Evolutionary conservation across 2,113 vertebrate genomes (phyloP).

Genomic region (Puffinus mauretanicus): DNA sequence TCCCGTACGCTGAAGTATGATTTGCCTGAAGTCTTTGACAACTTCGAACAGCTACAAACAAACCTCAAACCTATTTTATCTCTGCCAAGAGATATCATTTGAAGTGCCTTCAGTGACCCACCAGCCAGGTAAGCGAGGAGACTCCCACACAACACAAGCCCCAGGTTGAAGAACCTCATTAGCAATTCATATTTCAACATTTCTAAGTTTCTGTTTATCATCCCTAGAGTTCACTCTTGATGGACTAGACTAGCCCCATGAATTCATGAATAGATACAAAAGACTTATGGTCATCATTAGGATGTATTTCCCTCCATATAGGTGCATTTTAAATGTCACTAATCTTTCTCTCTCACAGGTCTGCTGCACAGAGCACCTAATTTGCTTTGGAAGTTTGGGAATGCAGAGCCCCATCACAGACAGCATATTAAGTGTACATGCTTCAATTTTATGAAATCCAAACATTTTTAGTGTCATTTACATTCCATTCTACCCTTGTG

Average conservation of each 20-base stretch:
- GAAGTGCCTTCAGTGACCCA: background rate
- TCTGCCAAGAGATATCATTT: background rate
- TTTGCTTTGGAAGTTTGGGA: slow-evolving; percentile 13
- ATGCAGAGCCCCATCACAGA: background rate
- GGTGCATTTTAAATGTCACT: background rate
- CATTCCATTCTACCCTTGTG: background rate
- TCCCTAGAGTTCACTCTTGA: background rate
- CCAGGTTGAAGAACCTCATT: background rate
- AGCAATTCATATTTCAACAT: slow-evolving; percentile 38
- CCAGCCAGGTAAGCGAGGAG: background rate
- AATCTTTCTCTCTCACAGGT: background rate
- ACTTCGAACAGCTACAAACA: background rate
- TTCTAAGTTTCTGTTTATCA: slow-evolving; percentile 27
- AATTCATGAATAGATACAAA: slow-evolving; percentile 64
- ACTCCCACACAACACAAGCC: background rate
- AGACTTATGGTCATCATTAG: slow-evolving; percentile 37
- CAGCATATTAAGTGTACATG: background rate
- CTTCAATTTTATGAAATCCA: background rate
- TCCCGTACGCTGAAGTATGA: background rate
- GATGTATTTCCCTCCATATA: background rate
- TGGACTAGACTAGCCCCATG: background rate
- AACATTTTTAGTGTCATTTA: background rate
- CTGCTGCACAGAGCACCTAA: background rate
- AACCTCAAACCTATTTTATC: background rate
- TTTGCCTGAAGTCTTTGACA: background rate